Conservation (phyloP, 2,113 vertebrate genomes). For the Ammodytes marinus region DNA sequence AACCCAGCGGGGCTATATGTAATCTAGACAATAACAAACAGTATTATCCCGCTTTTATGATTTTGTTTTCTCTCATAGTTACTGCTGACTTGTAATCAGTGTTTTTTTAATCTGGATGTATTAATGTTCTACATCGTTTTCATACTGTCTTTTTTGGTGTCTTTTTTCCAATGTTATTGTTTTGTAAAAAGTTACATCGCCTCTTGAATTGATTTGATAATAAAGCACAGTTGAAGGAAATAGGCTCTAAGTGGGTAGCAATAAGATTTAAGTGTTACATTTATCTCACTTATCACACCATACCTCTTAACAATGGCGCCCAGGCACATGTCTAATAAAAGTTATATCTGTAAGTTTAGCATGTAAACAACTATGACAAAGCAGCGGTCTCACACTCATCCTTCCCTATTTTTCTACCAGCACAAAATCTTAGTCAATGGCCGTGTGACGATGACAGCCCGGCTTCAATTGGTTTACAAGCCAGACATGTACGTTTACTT, state of each 20-base stretch:
- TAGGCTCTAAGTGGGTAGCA: slow-evolving; percentile 17
- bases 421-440: slow-evolving; percentile 61
- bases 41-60: slow-evolving; percentile 44
- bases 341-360: background rate
- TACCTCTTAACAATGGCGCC: background rate
- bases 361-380: slow-evolving; percentile 58
- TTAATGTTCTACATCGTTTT: background rate
- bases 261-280: slow-evolving; percentile 16
- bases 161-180: background rate
- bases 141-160: background rate
- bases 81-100: background rate
- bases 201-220: slow-evolving; percentile 16
- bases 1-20: slow-evolving; percentile 43
- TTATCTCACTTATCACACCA: slow-evolving; percentile 33
- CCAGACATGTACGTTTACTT: slow-evolving; percentile 74
- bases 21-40: slow-evolving; percentile 56
- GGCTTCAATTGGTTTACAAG: slow-evolving; percentile 33
- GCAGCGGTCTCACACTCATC: background rate
- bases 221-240: background rate
- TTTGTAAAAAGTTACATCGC: background rate
- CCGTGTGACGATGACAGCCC: slow-evolving; percentile 73
- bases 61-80: slow-evolving; percentile 13
- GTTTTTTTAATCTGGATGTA: background rate
- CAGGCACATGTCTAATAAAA: slow-evolving; percentile 4
- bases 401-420: slow-evolving; percentile 60